Conservation (phyloP, 1,140 invertebrate species). For the Bombus vancouverensis region DNA sequence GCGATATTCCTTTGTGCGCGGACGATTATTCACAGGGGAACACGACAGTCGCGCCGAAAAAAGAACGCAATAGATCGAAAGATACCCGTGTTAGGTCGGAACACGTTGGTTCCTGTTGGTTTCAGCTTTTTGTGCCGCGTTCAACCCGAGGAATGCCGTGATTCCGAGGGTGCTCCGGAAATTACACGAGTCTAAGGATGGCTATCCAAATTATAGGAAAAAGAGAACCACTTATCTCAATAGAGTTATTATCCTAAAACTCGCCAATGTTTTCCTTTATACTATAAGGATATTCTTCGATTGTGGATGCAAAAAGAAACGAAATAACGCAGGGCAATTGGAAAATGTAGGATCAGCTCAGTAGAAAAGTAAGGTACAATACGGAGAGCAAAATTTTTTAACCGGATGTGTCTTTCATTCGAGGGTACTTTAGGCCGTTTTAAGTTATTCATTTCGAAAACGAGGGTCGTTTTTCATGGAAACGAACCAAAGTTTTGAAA, state of each 20-base stretch:
- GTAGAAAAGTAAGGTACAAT: no score
- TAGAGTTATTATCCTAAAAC: neutral
- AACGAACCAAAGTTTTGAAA: no score
- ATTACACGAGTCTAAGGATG: neutral
- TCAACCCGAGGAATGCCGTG: neutral
- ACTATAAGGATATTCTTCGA: neutral
- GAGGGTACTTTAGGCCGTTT: no score
- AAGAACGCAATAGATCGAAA: conserved; percentile 10
- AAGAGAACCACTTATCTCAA: neutral
- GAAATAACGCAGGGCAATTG: no score
- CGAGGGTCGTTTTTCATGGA: no score
- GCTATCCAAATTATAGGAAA: neutral
- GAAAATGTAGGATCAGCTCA: no score
- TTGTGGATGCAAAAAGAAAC: no score
- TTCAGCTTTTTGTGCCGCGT: neutral
- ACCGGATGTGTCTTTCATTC: no score
- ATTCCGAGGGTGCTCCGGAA: neutral
- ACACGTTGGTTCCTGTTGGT: conserved; percentile 1
- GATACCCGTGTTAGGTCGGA: neutral
- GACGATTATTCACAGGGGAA: conserved; percentile 23
- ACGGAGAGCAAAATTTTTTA: no score
- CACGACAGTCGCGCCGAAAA: neutral
- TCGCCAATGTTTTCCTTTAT: neutral
- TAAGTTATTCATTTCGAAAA: no score
- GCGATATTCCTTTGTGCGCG: neutral